Base-by-base conservation (phyloP, 2,113 vertebrate species). In the Lepus europaeus region DNA sequence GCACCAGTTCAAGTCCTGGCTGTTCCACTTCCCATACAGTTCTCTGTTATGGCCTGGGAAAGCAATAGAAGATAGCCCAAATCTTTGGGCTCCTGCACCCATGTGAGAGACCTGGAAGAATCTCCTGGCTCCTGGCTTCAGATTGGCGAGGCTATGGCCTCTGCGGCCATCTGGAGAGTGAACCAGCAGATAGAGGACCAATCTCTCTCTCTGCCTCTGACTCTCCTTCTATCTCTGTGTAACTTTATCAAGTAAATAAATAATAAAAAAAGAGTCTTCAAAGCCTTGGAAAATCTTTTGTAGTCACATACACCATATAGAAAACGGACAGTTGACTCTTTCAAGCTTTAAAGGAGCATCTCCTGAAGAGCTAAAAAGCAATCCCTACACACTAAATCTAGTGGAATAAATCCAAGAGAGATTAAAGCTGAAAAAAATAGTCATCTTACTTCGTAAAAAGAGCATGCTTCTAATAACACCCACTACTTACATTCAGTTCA, bases 291-390 rank as follows among this genome's bases (percentile, higher is more conserved):
- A 80, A 89, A 69, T 86, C 39, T 3, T 91, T 66, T 61, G 14
- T 53, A 84, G 49, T 33, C 91, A 89, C 25, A 74, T 0, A 86
- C 13, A 82, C 33, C 78, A 72, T 29, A 90, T 0, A 96, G 8
- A 96, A 96, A 95, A 94, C 49, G 1, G 56, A 72, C 1, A 66
- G 20, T 0, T 89, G 61, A 84, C 14, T 89, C 87, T 74, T 79
- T 14, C 27, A 33, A 90, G 5, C n/a, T 45, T 2, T 76, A 66
- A 87, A 93, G 16, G 59, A 77, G 63, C 56, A 79, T 45, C 36
- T 87, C 25, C 31, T 59, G 6, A 87, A 76, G 31, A 29, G 77
- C n/a, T 61, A 78, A 56, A 69, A 92, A 72, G 25, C 73, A 73
- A 53, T 83, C 53, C 78, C 56, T 70, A 72, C 31, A 89, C 3